phyloP scores from a whole-genome alignment of 2,888 invertebrate genomes.

The Acleris cristana region DNA sequence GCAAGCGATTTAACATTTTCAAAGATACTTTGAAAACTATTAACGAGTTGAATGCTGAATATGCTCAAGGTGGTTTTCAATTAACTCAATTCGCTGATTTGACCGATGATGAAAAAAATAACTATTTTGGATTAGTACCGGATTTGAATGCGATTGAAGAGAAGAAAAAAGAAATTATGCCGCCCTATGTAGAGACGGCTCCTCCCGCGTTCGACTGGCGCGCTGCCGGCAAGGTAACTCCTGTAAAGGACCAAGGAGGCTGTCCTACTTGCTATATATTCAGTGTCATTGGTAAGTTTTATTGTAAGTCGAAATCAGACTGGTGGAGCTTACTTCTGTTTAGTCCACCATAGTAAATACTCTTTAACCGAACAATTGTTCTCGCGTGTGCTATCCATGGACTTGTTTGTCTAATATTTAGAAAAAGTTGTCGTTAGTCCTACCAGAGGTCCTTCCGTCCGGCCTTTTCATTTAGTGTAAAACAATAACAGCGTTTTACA shows the following conservation, averaged over 20 bases:
- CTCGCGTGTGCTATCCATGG: too few relatives aligned
- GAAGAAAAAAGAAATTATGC: too few relatives aligned
- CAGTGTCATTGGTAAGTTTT: slow-evolving; percentile 38
- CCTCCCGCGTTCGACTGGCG: slow-evolving; percentile 86
- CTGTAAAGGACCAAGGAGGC: slow-evolving; percentile 89
- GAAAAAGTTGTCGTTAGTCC: too few relatives aligned
- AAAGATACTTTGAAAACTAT: not conserved
- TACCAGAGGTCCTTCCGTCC: too few relatives aligned
- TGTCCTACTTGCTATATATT: slow-evolving; percentile 92
- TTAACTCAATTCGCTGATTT: not conserved
- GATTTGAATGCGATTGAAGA: not conserved
- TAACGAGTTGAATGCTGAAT: slow-evolving; percentile 1
- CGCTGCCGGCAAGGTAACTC: slow-evolving; percentile 88
- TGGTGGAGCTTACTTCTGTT: not conserved
- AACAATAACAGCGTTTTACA: too few relatives aligned
- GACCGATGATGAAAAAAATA: not conserved
- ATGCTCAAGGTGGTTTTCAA: not conserved
- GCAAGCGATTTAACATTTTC: slow-evolving; percentile 8
- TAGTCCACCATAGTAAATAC: too few relatives aligned
- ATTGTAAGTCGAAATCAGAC: not conserved
- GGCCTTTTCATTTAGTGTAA: too few relatives aligned
- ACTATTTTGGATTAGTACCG: not conserved
- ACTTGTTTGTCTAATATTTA: not conserved
- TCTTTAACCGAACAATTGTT: too few relatives aligned
- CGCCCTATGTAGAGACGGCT: not conserved